These are phyloP conservation scores for Lepidurus arcticus DNA, from an alignment of 1,140 invertebrate genomes.

Conservation along the genomic window DNA sequence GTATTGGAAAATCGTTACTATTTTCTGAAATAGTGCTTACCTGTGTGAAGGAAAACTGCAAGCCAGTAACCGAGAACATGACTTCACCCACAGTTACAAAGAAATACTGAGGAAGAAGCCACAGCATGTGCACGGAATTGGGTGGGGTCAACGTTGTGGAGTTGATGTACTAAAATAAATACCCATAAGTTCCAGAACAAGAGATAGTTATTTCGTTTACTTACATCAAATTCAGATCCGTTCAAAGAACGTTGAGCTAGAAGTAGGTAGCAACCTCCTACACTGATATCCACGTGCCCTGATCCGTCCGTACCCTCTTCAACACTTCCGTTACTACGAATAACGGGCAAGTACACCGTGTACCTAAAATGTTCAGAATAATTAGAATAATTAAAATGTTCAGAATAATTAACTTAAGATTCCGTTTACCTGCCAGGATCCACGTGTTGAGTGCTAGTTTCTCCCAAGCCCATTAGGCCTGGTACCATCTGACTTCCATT, in stretches of 20 bases:
- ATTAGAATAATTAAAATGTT: too few species aligned
- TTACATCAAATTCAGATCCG: slow-evolving; percentile 23
- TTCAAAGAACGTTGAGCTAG: slow-evolving; percentile 28
- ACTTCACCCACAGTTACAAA: slow-evolving; percentile 77
- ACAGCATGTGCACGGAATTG: slow-evolving; percentile 70
- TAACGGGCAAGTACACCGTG: slow-evolving; percentile 23
- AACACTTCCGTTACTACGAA: slow-evolving; percentile 28
- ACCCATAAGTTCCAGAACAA: background rate
- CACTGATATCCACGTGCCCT: background rate
- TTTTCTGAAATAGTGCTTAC: slow-evolving; percentile 41
- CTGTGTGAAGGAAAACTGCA: slow-evolving; percentile 82
- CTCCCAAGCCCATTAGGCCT: background rate
- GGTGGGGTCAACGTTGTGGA: slow-evolving; percentile 51
- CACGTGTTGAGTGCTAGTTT: slow-evolving; percentile 13
- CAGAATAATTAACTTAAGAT: slow-evolving; percentile 25
- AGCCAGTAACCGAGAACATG: slow-evolving; percentile 83
- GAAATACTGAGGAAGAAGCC: slow-evolving; percentile 79
- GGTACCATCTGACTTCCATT: background rate
- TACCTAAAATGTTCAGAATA: slow-evolving; percentile 31
- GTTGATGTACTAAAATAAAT: slow-evolving; percentile 28
- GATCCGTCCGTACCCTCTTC: slow-evolving; percentile 27
- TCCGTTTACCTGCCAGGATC: slow-evolving; percentile 27
- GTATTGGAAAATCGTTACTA: background rate
- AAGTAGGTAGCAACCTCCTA: slow-evolving; percentile 29
- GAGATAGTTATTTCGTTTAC: background rate